Conservation (phyloP, 2,113 vertebrate genomes). For the Furnarius figulus region DNA sequence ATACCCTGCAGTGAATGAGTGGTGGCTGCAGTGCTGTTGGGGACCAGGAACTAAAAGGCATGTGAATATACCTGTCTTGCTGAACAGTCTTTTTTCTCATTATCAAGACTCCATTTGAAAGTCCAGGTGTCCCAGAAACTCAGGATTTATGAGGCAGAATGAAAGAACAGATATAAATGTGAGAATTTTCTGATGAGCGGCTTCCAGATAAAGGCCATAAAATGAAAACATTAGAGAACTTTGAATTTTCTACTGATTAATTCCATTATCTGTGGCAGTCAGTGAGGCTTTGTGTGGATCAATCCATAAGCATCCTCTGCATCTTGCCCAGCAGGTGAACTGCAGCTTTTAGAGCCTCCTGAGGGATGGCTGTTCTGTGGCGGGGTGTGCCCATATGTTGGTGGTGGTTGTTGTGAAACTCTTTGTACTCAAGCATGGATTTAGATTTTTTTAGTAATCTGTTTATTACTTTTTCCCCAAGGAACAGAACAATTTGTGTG, state of each 20-base stretch:
- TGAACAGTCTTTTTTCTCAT: background rate
- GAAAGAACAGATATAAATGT: background rate
- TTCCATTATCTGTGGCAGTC: background rate
- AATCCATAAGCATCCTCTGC: background rate
- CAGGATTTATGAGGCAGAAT: background rate
- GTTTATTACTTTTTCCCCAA: constrained; percentile 28
- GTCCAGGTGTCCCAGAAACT: background rate
- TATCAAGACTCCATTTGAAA: background rate
- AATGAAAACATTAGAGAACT: background rate
- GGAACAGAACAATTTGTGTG: constrained; percentile 28
- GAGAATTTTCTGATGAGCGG: background rate
- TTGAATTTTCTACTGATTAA: background rate
- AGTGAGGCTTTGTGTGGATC: background rate
- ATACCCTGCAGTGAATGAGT: background rate
- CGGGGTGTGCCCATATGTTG: background rate
- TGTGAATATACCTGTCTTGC: background rate
- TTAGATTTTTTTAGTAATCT: background rate
- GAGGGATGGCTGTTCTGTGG: background rate
- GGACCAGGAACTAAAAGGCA: background rate
- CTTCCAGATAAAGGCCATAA: background rate
- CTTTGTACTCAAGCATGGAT: constrained; percentile 25
- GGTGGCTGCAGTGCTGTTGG: background rate
- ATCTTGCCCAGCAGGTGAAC: background rate
- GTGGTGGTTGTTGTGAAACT: background rate
- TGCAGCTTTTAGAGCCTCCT: background rate